These are phyloP conservation scores for Drosophila burlai DNA, from an alignment of 1,140 invertebrate species.

Conservation along the genomic window DNA sequence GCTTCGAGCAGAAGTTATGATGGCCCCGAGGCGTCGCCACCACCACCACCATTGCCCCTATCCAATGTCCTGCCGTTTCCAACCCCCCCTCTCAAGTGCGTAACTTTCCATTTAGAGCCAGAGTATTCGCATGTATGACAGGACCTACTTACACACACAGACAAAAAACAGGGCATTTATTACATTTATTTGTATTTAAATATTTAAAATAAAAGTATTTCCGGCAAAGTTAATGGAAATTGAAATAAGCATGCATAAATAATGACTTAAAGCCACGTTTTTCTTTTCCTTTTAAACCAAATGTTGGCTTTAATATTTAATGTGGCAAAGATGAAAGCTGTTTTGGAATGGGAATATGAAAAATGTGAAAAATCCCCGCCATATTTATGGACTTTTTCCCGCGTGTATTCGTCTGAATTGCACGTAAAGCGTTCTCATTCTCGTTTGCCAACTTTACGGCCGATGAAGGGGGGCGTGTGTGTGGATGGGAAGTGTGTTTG, in stretches of 20 bases:
- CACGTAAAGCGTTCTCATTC: conserved; percentile 54
- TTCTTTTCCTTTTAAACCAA: not conserved
- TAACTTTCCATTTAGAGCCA: conserved; percentile 68
- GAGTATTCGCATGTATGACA: conserved; percentile 46
- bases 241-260: not conserved
- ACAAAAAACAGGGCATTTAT: not conserved
- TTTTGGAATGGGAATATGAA: not conserved
- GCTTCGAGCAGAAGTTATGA: conserved; percentile 74
- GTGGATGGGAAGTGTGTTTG: too few relatives aligned
- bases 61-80: conserved; percentile 3
- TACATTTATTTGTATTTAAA: not conserved
- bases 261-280: not conserved
- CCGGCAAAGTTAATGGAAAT: too few relatives aligned
- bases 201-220: not conserved
- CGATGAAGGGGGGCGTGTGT: conserved; percentile 1
- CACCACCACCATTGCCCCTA: conserved; percentile 39
- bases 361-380: conserved; percentile 3
- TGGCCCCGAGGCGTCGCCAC: conserved; percentile 49
- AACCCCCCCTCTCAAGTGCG: conserved; percentile 30
- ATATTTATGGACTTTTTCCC: conserved; percentile 18
- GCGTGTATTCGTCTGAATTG: conserved; percentile 14
- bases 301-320: conserved; percentile 17
- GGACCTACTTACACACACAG: conserved; percentile 13
- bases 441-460: conserved; percentile 66
- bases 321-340: conserved; percentile 1